Evolutionary conservation across 92 coral and sea anemone species (phyloP), one percentile per base, ranked within the genome.

Genomic region (Porites evermanni): DNA sequence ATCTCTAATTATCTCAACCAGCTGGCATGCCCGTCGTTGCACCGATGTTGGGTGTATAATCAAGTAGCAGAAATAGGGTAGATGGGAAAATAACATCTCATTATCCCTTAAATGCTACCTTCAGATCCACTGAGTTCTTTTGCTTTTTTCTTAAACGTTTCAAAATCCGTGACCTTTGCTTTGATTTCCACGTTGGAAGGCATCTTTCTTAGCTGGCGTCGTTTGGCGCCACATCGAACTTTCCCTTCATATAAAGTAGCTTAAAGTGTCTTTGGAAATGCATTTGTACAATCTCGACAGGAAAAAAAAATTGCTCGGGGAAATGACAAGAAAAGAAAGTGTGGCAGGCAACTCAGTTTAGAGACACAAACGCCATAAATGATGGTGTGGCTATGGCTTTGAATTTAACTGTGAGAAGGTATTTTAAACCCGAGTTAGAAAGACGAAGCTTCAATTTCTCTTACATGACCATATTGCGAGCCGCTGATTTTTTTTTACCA

Each of bases 131-230:
- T 95, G 61, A 95, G 84, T 69, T 79, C 80, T 72, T 71, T 91
- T 19, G 98, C 98, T 77, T 83, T 94, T 23, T 44, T 80, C 84
- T 77, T 84, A 2, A 95, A 79, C 2, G 75, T 72, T 29, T 86
- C 87, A 20, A 95, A 59, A 82, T 95, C 91, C 52, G 74, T 75
- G 14, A 93, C 91, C 87, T 53, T 88, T 70, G 97, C 98, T 84
- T 95, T 95, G 84, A 95, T 95, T 82, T 95, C 98, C 38, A 95
- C 97, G 86, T 95, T 95, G 74, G 92, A 91, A n/a, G 98, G 98
- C 98, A 95, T 95, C 18, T 72, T 71, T 51, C 54, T 38, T 24
- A 24, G 14, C 14, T 38, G 47, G 47, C 38, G n/a, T 38, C 12
- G 29, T 74, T 74, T 74, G 78, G 64, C 78, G 78, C 64, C 78